Evolutionary conservation across 2,113 vertebrate species (phyloP).

Genomic region (Alethe castanea): DNA sequence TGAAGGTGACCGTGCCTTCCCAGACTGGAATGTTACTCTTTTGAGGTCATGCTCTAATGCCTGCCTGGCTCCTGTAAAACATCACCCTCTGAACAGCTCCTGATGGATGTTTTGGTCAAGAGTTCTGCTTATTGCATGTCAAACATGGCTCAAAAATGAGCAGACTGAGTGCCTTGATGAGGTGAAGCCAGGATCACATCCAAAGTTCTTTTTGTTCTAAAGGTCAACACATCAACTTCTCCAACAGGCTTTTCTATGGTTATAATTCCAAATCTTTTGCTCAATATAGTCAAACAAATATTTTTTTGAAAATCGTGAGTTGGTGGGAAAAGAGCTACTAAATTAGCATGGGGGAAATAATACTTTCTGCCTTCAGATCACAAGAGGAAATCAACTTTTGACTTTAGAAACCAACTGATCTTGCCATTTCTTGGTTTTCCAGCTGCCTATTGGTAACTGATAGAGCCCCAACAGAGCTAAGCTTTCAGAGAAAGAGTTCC

Average conservation of each 20-base stretch:
- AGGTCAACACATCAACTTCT: not conserved
- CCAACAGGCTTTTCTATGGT: not conserved
- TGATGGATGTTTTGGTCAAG: not conserved
- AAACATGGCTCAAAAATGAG: slow-evolving; percentile 2
- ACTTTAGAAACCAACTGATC: not conserved
- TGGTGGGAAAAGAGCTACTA: not conserved
- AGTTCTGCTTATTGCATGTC: not conserved
- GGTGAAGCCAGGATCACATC: not conserved
- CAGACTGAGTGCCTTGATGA: not conserved
- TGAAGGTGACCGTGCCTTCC: not conserved
- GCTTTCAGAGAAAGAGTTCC: not conserved
- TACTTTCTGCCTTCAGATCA: not conserved
- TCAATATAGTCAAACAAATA: not conserved
- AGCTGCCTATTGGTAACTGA: not conserved
- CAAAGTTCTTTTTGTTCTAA: not conserved
- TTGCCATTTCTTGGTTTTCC: not conserved
- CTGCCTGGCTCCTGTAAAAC: slow-evolving; percentile 24
- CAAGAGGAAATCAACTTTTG: not conserved
- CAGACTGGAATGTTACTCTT: not conserved
- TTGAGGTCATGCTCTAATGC: not conserved
- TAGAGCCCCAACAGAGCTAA: not conserved
- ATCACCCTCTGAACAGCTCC: not conserved
- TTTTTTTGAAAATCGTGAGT: not conserved
- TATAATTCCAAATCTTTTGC: slow-evolving; percentile 9
- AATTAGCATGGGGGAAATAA: not conserved